These are phyloP conservation scores for Dione vanillae DNA, from an alignment of 2,888 invertebrate genomes.

Conservation along the genomic window DNA sequence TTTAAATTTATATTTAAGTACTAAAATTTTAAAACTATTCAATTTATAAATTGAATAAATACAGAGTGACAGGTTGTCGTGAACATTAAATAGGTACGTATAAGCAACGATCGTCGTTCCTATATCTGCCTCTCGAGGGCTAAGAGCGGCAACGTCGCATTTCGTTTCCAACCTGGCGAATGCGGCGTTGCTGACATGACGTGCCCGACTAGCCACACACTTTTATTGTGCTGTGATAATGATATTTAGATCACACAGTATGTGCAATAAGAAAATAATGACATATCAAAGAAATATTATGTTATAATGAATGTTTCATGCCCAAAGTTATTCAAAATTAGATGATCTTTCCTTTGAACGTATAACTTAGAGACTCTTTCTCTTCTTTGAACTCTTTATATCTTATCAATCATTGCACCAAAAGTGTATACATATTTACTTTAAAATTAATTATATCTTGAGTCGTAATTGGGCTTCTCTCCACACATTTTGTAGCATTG, in stretches of 20 bases:
- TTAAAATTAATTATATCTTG: neutral
- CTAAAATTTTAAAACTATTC: no score
- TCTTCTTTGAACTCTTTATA: constrained; percentile 1
- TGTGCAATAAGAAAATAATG: constrained; percentile 9
- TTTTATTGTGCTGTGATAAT: constrained; percentile 37
- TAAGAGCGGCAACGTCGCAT: constrained; percentile 55
- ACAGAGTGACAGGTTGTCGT: constrained; percentile 34
- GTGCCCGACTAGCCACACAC: constrained; percentile 43
- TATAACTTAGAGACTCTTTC: neutral
- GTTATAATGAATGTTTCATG: neutral
- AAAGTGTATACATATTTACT: neutral
- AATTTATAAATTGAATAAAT: neutral
- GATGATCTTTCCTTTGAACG: neutral
- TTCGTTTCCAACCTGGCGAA: constrained; percentile 41
- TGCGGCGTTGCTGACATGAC: constrained; percentile 46
- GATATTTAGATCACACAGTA: constrained; percentile 28
- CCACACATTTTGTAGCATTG: neutral
- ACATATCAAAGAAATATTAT: neutral
- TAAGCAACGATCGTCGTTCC: constrained; percentile 40
- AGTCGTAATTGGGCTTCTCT: neutral
- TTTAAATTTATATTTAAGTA: no score
- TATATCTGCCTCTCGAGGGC: constrained; percentile 42
- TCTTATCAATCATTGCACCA: neutral
- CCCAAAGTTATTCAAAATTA: neutral
- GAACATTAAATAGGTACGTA: constrained; percentile 33